Evolutionary conservation across 2,888 invertebrate species (phyloP).

Genomic region (Apamea sordens): DNA sequence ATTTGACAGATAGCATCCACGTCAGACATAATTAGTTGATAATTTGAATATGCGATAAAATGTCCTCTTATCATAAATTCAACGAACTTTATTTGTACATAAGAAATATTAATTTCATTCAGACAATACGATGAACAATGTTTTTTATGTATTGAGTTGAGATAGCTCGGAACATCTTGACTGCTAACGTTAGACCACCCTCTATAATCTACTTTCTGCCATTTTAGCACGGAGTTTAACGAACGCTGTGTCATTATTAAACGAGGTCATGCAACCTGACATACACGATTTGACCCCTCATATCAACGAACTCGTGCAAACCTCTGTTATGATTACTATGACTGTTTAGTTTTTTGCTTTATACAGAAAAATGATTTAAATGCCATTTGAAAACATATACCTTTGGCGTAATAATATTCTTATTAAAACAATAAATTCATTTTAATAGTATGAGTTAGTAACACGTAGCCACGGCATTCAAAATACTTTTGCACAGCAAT

Average conservation of each 20-base stretch:
- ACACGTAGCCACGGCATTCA: constrained; percentile 26
- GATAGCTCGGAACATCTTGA: background rate
- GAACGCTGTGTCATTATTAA: constrained; percentile 47
- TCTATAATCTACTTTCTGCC: constrained; percentile 9
- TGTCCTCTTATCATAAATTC: constrained; percentile 29
- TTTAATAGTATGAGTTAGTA: constrained; percentile 24
- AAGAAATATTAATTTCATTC: constrained; percentile 19
- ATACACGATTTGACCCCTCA: constrained; percentile 45
- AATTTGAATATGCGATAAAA: constrained; percentile 29
- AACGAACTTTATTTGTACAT: constrained; percentile 27
- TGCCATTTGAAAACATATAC: constrained; percentile 11
- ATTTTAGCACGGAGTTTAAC: constrained; percentile 35
- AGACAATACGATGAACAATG: constrained; percentile 1
- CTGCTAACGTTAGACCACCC: constrained; percentile 1
- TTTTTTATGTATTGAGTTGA: background rate
- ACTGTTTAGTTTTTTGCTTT: constrained; percentile 5
- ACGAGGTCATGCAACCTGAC: constrained; percentile 48
- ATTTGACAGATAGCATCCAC: constrained; percentile 32
- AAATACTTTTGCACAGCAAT: constrained; percentile 24
- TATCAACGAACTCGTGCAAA: constrained; percentile 35
- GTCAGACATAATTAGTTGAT: constrained; percentile 36
- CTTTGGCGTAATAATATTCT: constrained; percentile 4
- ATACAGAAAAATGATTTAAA: constrained; percentile 1
- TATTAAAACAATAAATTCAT: constrained; percentile 17
- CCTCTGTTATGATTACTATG: constrained; percentile 15